Base-by-base conservation (phyloP, 2,113 vertebrate species). In the Martes martes region DNA sequence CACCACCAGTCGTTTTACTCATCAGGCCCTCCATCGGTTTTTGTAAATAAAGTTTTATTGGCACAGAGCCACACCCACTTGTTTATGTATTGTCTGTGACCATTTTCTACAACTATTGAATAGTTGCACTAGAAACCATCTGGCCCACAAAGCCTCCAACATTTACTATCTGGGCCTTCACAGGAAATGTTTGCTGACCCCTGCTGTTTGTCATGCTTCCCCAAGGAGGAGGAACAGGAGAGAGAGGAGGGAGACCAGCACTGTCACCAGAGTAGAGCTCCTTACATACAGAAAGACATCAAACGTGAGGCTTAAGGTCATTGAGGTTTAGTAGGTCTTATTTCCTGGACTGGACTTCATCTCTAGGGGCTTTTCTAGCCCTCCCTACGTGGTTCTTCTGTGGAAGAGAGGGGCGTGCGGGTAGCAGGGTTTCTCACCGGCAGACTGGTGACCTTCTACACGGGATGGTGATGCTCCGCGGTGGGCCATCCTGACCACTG, bases 41-140 rank as follows among this genome's bases (percentile, higher is more conserved):
- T 61, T 65, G 11, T 55, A 55, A 71, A 50, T 61, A 69, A 94
- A 73, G 76, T 28, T 96, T 84, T 65, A 55, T 71, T 63, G 52
- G 55, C 14, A 57, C 63, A 45, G 16, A 80, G 79, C 47, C 31
- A n/a, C 10, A 1, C 11, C 33, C 45, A 6, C 4, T 19, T 57
- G 11, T 13, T n/a, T 31, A 1, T 33, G 11, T 7, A 26, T 26
- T 59, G 21, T 47, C 79, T 42, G 1, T 39, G 59, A 36, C 78
- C 36, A 31, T 19, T n/a, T 45, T 8, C 42, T 45, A 4, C 71
- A 42, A 18, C 10, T 28, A 45, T 24, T 45, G 36, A 67, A 10
- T 2, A 39, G 50, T 15, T 88, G 23, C 10, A 4, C 4, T 18
- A 59, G 83, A 83, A 10, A 21, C 50, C 71, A 3, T 73, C 71